Percentiles rank a stretch among this genome's conserved stretches.
These are phyloP conservation scores for Australoheros facetus DNA, from an alignment of 2,797 vertebrate species.

Conservation along the genomic window DNA sequence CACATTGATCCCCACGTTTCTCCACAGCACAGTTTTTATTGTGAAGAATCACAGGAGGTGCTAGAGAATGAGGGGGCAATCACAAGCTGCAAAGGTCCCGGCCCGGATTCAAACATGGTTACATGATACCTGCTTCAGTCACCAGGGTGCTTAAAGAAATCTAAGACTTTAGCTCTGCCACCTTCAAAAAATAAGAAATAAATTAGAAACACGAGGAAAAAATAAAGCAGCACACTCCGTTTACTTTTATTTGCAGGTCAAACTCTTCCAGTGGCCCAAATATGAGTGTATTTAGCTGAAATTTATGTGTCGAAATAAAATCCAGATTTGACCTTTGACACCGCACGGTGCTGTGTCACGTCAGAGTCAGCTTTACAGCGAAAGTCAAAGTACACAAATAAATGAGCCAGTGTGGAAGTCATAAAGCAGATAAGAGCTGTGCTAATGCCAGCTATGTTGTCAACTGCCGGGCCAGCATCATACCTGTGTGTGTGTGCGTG, in stretches of 20 bases:
- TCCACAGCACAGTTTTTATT: constrained; percentile 34
- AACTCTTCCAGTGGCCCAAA: constrained; percentile 30
- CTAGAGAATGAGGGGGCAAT: not conserved
- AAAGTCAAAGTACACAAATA: constrained; percentile 81
- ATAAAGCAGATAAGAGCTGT: constrained; percentile 72
- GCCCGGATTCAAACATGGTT: constrained; percentile 26
- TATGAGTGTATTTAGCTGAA: constrained; percentile 14
- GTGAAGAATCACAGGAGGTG: constrained; percentile 44
- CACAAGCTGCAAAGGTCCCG: constrained; percentile 37
- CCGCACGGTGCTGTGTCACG: constrained; percentile 14
- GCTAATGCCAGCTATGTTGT: constrained; percentile 29
- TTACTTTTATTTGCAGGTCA: constrained; percentile 45
- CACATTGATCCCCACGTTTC: not conserved
- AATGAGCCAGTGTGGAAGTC: constrained; percentile 70
- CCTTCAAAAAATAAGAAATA: constrained; percentile 21
- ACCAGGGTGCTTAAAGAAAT: not conserved
- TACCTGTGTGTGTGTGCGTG: not conserved
- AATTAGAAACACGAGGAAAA: constrained; percentile 4
- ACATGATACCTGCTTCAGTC: constrained; percentile 34
- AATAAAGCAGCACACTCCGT: constrained; percentile 4
- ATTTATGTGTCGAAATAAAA: constrained; percentile 52
- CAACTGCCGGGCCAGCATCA: constrained; percentile 2
- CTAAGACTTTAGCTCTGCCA: not conserved
- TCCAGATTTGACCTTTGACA: constrained; percentile 70
- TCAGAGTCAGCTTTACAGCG: constrained; percentile 65